Evolutionary conservation across 2,888 invertebrate species (phyloP), one percentile per base, ranked within the genome.

Genomic region (Sinohyriopsis cumingii): DNA sequence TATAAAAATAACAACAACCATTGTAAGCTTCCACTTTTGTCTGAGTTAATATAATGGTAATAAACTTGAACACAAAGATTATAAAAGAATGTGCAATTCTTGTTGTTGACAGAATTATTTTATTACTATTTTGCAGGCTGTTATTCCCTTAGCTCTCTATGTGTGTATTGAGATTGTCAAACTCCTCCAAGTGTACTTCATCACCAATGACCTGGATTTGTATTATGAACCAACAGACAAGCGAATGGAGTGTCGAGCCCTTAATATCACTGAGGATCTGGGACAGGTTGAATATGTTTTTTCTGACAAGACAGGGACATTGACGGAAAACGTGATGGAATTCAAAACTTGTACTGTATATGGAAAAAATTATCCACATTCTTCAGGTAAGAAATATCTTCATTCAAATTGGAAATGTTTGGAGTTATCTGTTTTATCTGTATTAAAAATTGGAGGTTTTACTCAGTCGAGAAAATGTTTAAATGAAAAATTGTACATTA

Each of bases 281-380:
- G 99, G 99, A 1, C 98, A 99, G 91, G 80, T 88, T 18, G 95
- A 96, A 86, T 98, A 98, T 87, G 93, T 99, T 78, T 98, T 99
- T 91, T 96, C 96, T 18, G 99, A 99, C 90, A 99, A 99, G 91
- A 99, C 99, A 1, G 99, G 99, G 9, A 99, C 99, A 3, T 91
- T 99, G 69, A 99, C 99, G 0, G 98, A 98, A 91, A 99, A 99
- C 90, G 95, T 96, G 76, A 99, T 99, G 98, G 93, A 97, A 86
- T 99, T 99, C 91, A 93, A 96, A 69, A 92, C 95, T 64, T 98
- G 98, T 88, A 94, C 95, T 4, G 94, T 98, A 45, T 94, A 94
- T 33, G 98, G 97, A 0, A 93, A 94, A 59, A 97, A 98, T 90
- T 98, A 96, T 88, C 84, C 84, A 20, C 86, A 87, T 79, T 61